These are phyloP conservation scores for Acanthacorydalis orientalis DNA, from an alignment of 2,888 invertebrate genomes.

Conservation along the genomic window DNA sequence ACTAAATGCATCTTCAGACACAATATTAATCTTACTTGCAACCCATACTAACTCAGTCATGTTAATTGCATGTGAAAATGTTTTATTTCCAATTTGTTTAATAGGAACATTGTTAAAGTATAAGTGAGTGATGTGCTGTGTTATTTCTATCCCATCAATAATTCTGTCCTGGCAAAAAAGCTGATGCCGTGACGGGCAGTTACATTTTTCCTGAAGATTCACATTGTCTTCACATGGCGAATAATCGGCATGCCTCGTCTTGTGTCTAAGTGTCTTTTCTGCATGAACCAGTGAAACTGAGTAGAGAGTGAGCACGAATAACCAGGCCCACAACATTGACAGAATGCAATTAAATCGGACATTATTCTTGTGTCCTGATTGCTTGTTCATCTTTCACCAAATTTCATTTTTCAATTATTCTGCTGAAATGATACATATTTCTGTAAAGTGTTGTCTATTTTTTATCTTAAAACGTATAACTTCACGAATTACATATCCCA, in stretches of 20 bases:
- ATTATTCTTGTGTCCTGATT: not conserved
- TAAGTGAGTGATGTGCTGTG: constrained; percentile 29
- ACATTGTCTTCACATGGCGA: constrained; percentile 18
- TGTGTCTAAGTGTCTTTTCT: constrained; percentile 19
- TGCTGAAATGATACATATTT: too few species aligned
- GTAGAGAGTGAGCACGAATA: not conserved
- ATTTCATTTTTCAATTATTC: constrained; percentile 1
- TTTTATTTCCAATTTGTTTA: constrained; percentile 16
- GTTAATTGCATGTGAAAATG: constrained; percentile 15
- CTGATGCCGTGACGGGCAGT: constrained; percentile 20
- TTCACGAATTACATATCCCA: too few species aligned
- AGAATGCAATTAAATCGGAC: constrained; percentile 13
- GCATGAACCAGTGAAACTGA: constrained; percentile 14
- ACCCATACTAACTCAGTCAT: constrained; percentile 38
- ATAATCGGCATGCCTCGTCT: constrained; percentile 16
- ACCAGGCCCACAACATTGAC: constrained; percentile 7
- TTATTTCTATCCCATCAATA: constrained; percentile 16
- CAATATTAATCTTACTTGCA: constrained; percentile 31
- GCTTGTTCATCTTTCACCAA: constrained; percentile 1
- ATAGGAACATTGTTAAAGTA: constrained; percentile 34
- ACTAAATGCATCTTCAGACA: constrained; percentile 30
- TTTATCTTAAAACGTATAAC: too few species aligned
- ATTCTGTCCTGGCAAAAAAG: constrained; percentile 17
- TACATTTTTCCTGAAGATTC: constrained; percentile 17
- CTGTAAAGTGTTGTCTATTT: too few species aligned